Evolutionary conservation across 1,140 invertebrate species (phyloP).

Genomic region (Daktulosphaira vitifoliae): DNA sequence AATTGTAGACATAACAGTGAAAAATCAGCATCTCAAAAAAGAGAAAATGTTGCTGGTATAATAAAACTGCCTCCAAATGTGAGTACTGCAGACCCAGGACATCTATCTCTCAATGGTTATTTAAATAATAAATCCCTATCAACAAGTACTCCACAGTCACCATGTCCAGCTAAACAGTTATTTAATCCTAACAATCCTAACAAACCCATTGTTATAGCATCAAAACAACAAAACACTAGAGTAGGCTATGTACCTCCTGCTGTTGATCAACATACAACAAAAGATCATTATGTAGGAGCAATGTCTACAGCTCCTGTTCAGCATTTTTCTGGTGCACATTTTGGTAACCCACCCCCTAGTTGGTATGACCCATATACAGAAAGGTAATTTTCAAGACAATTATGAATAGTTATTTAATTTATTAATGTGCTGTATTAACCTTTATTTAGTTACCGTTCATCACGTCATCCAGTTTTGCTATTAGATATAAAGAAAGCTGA

Average conservation of each 20-base stretch:
- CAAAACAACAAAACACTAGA: slow-evolving; percentile 21
- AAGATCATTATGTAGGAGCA: background rate
- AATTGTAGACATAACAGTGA: slow-evolving; percentile 12
- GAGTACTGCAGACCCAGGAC: background rate
- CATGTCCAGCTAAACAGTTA: slow-evolving; percentile 40
- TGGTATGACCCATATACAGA: slow-evolving; percentile 51
- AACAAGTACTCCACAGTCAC: background rate
- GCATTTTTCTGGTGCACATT: slow-evolving; percentile 19
- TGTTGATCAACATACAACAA: background rate
- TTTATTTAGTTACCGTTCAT: slow-evolving; percentile 45
- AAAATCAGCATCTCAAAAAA: slow-evolving; percentile 18
- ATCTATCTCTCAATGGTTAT: slow-evolving; percentile 11
- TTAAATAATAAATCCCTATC: slow-evolving; percentile 1
- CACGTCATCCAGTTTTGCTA: slow-evolving; percentile 47
- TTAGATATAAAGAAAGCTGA: slow-evolving; percentile 51
- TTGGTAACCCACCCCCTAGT: slow-evolving; percentile 27
- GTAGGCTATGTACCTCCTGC: background rate
- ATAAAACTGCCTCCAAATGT: slow-evolving; percentile 33
- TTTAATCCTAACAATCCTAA: slow-evolving; percentile 62
- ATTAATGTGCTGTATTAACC: slow-evolving; percentile 28
- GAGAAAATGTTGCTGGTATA: slow-evolving; percentile 32
- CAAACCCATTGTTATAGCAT: slow-evolving; percentile 54
- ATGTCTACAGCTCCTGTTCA: background rate
- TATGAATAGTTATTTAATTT: slow-evolving; percentile 8
- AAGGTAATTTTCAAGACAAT: slow-evolving; percentile 42